A percentile compares a stretch with the other conserved stretches of the same genome.
Conservation (phyloP, 2,888 invertebrate species). For the Scelioninae gen. 1 region DNA sequence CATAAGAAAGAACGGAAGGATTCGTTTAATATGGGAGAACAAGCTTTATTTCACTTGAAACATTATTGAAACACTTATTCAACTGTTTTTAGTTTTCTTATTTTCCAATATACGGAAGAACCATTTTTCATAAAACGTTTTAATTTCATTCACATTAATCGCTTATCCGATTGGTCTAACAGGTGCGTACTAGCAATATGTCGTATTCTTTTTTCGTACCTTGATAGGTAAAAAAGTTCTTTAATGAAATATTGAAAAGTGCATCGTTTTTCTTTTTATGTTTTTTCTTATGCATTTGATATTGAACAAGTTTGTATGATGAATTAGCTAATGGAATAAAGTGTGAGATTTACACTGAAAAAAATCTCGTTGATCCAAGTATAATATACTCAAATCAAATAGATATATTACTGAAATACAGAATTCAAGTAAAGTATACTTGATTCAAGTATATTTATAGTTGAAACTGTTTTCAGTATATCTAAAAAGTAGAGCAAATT, state of each 20-base stretch:
- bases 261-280: background rate
- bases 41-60: background rate
- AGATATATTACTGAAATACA: no score
- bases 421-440: no score
- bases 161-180: conserved; percentile 23
- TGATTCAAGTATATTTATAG: no score
- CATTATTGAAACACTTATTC: conserved; percentile 15
- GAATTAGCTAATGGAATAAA: conserved; percentile 37
- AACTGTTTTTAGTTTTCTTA: background rate
- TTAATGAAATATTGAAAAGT: conserved; percentile 16
- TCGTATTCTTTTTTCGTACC: background rate
- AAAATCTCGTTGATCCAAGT: no score
- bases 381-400: no score
- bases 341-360: conserved; percentile 36
- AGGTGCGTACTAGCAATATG: conserved; percentile 26
- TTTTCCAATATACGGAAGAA: conserved; percentile 7
- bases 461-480: no score
- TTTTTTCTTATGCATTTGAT: conserved; percentile 32
- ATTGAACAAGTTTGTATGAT: conserved; percentile 52
- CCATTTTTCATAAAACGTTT: conserved; percentile 43
- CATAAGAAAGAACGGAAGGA: no score
- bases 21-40: no score
- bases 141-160: conserved; percentile 38
- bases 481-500: conserved; percentile 14
- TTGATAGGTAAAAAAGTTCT: conserved; percentile 24